Base-by-base conservation (phyloP, 2,888 invertebrate genomes). In the Hybos culiciformis region DNA sequence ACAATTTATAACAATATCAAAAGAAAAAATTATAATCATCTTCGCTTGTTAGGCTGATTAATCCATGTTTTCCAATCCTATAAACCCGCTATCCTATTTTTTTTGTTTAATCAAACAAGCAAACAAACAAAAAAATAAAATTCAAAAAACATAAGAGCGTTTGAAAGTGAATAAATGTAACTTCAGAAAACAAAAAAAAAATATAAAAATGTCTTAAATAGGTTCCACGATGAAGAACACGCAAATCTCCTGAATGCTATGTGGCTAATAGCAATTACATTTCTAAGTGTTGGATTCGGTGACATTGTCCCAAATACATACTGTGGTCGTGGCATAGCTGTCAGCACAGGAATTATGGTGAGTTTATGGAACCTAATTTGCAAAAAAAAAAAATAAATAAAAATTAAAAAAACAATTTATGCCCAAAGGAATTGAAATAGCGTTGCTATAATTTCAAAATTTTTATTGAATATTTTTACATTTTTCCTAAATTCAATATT, bases 211-310 rank as follows among this genome's bases (percentile, higher is more conserved):
- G 29, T 29, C 29, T 29, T n/a, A 29, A 29, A 36, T 62, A 96
- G 96, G 79, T 91, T 92, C 77, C 93, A 96, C 75, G 94, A 96
- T 67, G 90, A 90, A 73, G 91, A 93, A 73, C 94, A 96, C 73
- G 93, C 92, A 69, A 96, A 96, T 75, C 83, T 96, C 67, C 80
- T 93, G 69, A 97, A 97, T 76, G 92, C 97, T 62, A 94, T 98
- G 91, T 98, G 98, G 97, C 83, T 98, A 72, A 96, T 98, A 70
- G 94, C 97, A 64, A 97, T 98, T 67, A 98, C 98, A 62, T 98
- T 99, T 78, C 83, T 99, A 67, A 96, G 96, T 73, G 94, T 99
- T 65, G 98, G 98, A 68, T 99, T 98, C 75, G 98, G 98, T 67
- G 98, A 96, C 74, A 93, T 96, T 69, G 97, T 98, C 68, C 98